Evolutionary conservation across 2,113 vertebrate genomes (phyloP).

Genomic region (Romanogobio albipinnatus): DNA sequence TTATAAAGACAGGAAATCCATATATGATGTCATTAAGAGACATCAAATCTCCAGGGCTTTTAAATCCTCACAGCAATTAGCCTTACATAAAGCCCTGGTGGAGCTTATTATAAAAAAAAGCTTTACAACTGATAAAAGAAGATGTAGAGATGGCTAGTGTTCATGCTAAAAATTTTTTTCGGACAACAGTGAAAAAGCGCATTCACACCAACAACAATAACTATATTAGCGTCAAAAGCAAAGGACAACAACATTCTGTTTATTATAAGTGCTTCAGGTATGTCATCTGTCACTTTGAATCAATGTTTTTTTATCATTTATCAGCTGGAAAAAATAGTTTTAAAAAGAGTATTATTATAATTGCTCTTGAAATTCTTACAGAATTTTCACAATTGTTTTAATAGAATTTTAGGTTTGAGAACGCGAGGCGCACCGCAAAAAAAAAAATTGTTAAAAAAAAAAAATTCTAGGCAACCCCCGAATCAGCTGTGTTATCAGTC

Average conservation of each 20-base stretch:
- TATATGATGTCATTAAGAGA: constrained; percentile 51
- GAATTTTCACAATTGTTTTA: no score
- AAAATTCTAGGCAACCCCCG: no score
- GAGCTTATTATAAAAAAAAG: constrained; percentile 23
- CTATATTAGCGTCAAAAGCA: not conserved
- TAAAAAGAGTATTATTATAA: no score
- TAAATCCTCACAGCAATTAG: constrained; percentile 69
- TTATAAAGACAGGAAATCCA: not conserved
- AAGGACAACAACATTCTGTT: not conserved
- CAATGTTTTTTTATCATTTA: not conserved
- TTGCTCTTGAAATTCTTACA: no score
- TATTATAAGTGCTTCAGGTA: not conserved
- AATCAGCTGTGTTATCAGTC: no score
- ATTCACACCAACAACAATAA: not conserved
- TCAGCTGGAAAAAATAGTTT: not conserved
- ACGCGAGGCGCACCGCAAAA: no score
- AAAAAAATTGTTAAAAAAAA: no score
- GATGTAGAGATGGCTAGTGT: not conserved
- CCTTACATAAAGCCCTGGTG: constrained; percentile 49
- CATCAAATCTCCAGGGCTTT: constrained; percentile 48
- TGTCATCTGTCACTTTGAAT: not conserved
- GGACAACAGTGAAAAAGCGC: no score
- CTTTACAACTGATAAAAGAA: not conserved
- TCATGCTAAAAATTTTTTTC: not conserved
- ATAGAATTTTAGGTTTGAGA: no score